Base-by-base conservation (phyloP, 2,888 invertebrate species). In the Gastrophysa polygoni region DNA sequence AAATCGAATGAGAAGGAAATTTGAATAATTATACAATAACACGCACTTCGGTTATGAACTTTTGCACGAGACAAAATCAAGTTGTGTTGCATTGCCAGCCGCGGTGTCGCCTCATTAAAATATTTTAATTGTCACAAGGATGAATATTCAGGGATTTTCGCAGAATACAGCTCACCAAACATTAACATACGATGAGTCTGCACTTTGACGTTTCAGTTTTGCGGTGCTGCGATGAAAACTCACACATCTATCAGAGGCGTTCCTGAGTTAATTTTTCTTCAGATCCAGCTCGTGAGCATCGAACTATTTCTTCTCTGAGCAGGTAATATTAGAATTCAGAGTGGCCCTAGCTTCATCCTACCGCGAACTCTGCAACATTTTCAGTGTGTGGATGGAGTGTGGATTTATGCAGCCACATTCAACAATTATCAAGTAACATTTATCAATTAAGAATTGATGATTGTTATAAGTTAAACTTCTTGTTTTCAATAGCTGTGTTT, bases 111-210 rank as follows among this genome's bases (percentile, higher is more conserved):
- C 74, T 78, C 78, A 78, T 80, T 80, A 78, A 78, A 80, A 80
- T 78, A 80, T 80, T 80, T 80, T 80, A 79, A 80, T 80, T 80
- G 78, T 76, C 72, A 73, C 71, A 69, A 68, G n/a, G 73, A 77
- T 78, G 78, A 78, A 80, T 78, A 78, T 78, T 77, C 78, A 78
- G 73, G 69, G 71, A 70, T 68, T 68, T 63, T 63, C 62, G 57
- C 66, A 20, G 61, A 54, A 54, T 61, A 38, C 56, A 50, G 62
- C 57, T n/a, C n/a, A n/a, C n/a, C 58, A 63, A 61, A 66, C 64
- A 62, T 68, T 65, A 65, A 57, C 63, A 62, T 68, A 59, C 57
- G 61, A 59, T 63, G 63, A 63, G 63, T 59, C 59, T 63, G 59
- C 63, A 63, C 59, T 63, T 59, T 59, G 57, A 44, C 48, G 32